phyloP scores from a whole-genome alignment of 37 sponge, comb jelly and placozoan genomes.

The Spongilla lacustris region DNA sequence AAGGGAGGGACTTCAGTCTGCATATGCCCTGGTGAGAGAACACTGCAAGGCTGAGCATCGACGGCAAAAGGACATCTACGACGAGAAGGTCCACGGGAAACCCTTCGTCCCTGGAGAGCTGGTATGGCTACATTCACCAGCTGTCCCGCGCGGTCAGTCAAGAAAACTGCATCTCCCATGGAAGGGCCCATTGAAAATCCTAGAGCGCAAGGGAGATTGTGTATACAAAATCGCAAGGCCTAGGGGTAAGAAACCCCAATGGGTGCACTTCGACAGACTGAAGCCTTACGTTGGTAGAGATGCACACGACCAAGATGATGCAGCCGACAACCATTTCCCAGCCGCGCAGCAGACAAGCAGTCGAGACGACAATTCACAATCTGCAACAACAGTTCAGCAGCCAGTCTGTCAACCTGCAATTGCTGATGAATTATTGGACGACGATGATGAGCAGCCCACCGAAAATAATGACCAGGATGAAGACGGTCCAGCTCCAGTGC shows the following conservation, averaged over 20 bases:
- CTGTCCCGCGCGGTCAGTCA: slow-evolving; percentile 19
- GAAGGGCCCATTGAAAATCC: slow-evolving; percentile 43
- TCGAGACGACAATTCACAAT: neutral
- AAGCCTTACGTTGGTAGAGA: slow-evolving; percentile 2
- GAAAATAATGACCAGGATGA: no score
- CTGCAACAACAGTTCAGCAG: no score
- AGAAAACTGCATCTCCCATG: slow-evolving; percentile 60
- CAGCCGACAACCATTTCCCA: no score
- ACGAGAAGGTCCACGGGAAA: slow-evolving; percentile 31
- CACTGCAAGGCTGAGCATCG: neutral
- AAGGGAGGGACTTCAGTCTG: neutral
- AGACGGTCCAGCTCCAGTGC: no score
- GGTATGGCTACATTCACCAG: slow-evolving; percentile 59
- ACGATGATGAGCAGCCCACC: no score
- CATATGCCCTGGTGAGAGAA: slow-evolving; percentile 8
- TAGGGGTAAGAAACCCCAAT: neutral
- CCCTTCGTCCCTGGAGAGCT: slow-evolving; percentile 51
- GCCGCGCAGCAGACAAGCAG: no score
- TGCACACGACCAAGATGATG: no score
- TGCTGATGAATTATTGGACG: no score
- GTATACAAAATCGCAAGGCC: slow-evolving; percentile 26
- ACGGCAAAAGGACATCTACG: slow-evolving; percentile 28
- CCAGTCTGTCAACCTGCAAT: no score
- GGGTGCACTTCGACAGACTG: slow-evolving; percentile 56
- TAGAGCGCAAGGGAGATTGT: slow-evolving; percentile 6